phyloP scores from a whole-genome alignment of 2,797 vertebrate genomes.

The Micromesistius poutassou region DNA sequence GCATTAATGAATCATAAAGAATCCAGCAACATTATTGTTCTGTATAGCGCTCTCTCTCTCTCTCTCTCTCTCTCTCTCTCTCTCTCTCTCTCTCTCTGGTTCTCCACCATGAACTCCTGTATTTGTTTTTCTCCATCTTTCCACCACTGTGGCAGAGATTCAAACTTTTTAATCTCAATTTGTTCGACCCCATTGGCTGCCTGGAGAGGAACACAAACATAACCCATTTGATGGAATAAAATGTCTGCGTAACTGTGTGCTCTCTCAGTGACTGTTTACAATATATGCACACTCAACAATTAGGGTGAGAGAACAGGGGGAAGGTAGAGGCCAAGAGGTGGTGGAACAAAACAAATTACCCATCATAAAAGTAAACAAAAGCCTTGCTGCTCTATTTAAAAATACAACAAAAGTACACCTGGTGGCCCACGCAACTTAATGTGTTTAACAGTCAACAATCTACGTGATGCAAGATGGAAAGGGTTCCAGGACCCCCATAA shows the following conservation, averaged over 20 bases:
- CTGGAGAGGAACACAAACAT: background rate
- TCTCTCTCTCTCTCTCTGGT: background rate
- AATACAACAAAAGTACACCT: background rate
- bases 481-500: background rate
- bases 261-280: background rate
- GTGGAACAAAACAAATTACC: background rate
- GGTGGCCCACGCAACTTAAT: background rate
- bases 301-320: background rate
- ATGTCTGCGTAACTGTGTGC: background rate
- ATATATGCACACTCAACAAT: background rate
- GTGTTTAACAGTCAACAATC: background rate
- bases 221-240: background rate
- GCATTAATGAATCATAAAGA: background rate
- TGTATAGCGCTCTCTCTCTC: too few relatives aligned
- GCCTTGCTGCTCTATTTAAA: background rate
- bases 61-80: too few relatives aligned
- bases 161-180: conserved; percentile 4
- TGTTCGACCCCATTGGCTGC: conserved; percentile 1
- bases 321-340: background rate
- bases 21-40: background rate
- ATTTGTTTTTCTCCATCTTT: background rate
- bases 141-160: background rate
- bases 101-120: background rate
- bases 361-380: conserved; percentile 3
- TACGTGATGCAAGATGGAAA: background rate